These are phyloP conservation scores for Thaumatotibia leucotreta DNA, from an alignment of 1,140 invertebrate species.

Conservation along the genomic window DNA sequence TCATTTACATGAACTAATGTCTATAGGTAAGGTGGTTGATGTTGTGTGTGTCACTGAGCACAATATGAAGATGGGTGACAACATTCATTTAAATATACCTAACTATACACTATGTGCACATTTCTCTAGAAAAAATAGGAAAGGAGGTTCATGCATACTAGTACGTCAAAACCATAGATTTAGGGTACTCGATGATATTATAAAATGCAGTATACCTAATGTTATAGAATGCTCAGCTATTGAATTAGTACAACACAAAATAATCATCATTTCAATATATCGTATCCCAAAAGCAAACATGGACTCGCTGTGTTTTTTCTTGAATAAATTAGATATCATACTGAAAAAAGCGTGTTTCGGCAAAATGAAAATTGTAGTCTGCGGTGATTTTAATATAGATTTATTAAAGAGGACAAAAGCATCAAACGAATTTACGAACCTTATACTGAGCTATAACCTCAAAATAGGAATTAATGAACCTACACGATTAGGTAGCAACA, in stretches of 20 bases:
- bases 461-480: slow-evolving; percentile 21
- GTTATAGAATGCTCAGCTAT: slow-evolving; percentile 26
- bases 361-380: slow-evolving; percentile 15
- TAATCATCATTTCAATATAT: slow-evolving; percentile 23
- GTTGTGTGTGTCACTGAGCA: slow-evolving; percentile 23
- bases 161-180: slow-evolving; percentile 12
- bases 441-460: slow-evolving; percentile 20
- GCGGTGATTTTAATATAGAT: slow-evolving; percentile 25
- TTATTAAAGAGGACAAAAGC: slow-evolving; percentile 16
- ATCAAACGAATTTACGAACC: slow-evolving; percentile 14
- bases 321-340: slow-evolving; percentile 11
- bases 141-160: slow-evolving; percentile 23
- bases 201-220: not conserved
- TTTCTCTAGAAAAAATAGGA: slow-evolving; percentile 14
- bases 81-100: slow-evolving; percentile 2
- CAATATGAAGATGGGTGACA: slow-evolving; percentile 16
- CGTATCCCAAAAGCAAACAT: slow-evolving; percentile 19
- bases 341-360: not conserved
- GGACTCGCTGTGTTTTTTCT: slow-evolving; percentile 12
- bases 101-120: slow-evolving; percentile 17
- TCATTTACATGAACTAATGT: slow-evolving; percentile 8
- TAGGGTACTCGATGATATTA: slow-evolving; percentile 13
- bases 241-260: slow-evolving; percentile 16
- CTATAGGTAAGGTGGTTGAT: slow-evolving; percentile 8
- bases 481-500: slow-evolving; percentile 18